Conservation (phyloP, 2,888 invertebrate genomes). For the Hydraecia micacea region DNA sequence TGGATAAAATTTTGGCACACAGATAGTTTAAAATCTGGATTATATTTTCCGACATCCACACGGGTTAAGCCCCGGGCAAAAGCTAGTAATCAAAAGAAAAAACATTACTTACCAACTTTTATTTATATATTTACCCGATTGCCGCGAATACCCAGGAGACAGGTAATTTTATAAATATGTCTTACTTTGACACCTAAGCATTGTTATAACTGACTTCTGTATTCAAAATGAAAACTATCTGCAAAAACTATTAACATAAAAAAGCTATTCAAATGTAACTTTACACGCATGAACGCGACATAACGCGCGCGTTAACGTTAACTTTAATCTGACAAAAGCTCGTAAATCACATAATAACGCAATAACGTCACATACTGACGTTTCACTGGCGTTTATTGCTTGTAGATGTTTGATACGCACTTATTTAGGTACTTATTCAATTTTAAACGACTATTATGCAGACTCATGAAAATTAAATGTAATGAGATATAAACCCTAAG, state of each 20-base stretch:
- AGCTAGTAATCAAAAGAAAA: not conserved
- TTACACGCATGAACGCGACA: conserved; percentile 53
- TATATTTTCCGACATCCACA: too few relatives aligned
- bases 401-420: conserved; percentile 49
- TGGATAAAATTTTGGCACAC: too few relatives aligned
- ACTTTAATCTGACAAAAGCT: conserved; percentile 66
- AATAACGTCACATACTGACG: conserved; percentile 64
- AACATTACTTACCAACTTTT: not conserved
- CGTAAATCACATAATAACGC: conserved; percentile 69
- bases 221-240: conserved; percentile 6
- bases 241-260: conserved; percentile 35
- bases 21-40: too few relatives aligned
- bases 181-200: too few relatives aligned
- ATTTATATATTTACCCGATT: not conserved
- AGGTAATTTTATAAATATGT: not conserved
- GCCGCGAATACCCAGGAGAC: too few relatives aligned
- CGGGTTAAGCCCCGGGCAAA: too few relatives aligned
- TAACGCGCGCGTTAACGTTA: conserved; percentile 62
- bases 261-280: conserved; percentile 44
- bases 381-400: conserved; percentile 64
- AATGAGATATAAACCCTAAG: not conserved
- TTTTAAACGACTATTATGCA: conserved; percentile 33
- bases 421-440: conserved; percentile 46
- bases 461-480: not conserved
- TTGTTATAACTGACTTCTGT: not conserved